A percentile compares a stretch with the other conserved stretches of the same genome.
phyloP scores from a whole-genome alignment of 2,113 vertebrate genomes.

The Fregata magnificens region DNA sequence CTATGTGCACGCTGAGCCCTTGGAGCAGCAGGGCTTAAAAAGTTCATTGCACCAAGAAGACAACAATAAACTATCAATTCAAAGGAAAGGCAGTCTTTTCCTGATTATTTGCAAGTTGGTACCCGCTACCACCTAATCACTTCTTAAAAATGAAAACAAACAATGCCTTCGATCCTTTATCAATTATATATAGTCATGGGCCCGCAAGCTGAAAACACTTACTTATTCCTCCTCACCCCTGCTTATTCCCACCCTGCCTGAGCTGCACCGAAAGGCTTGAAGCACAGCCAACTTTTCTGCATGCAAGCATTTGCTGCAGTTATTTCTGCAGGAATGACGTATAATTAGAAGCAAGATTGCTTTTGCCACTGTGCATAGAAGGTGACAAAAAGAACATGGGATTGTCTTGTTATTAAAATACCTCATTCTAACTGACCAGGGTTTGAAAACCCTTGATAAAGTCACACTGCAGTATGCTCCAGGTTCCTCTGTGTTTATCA shows the following conservation, averaged over 20 bases:
- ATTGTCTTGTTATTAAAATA: neutral
- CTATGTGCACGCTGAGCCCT: neutral
- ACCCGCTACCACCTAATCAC: neutral
- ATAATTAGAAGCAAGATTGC: neutral
- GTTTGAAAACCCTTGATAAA: neutral
- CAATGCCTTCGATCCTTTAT: rapidly evolving
- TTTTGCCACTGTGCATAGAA: neutral
- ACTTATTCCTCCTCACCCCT: neutral
- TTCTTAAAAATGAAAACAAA: neutral
- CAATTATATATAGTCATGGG: rapidly evolving
- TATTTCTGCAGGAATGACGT: neutral
- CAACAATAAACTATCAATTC: neutral
- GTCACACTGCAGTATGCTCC: neutral
- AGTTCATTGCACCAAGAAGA: neutral
- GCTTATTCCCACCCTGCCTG: neutral
- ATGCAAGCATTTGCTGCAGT: neutral
- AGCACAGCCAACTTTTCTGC: neutral
- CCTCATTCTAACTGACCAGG: neutral
- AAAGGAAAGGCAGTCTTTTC: neutral
- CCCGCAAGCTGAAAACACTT: too few species aligned
- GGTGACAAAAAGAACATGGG: neutral
- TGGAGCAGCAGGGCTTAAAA: neutral
- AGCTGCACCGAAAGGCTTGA: neutral
- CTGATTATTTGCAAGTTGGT: too few species aligned
- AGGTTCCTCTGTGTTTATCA: neutral